phyloP scores from a whole-genome alignment of 2,797 vertebrate species.

The Phrynocephalus forsythii region DNA sequence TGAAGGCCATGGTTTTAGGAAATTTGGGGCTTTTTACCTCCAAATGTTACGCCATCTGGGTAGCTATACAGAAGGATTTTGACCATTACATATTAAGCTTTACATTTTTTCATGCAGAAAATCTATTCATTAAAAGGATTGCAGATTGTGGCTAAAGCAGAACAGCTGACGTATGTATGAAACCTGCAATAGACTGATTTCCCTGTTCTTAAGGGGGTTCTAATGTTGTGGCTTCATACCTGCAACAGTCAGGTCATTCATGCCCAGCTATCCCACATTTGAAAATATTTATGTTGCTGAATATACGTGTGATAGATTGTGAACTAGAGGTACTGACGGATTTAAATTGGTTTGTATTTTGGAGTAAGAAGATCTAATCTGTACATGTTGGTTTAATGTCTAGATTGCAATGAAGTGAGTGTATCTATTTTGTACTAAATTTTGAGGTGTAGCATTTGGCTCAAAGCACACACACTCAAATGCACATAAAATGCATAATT shows the following conservation, averaged over 20 bases:
- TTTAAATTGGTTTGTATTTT: neutral
- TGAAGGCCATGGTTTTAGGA: neutral
- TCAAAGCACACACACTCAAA: neutral
- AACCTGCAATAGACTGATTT: neutral
- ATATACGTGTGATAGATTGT: neutral
- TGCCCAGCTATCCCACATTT: neutral
- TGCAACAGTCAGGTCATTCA: neutral
- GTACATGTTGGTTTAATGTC: neutral
- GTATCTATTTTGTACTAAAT: neutral
- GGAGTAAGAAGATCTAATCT: neutral
- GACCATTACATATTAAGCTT: too few relatives aligned
- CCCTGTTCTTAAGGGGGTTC: neutral
- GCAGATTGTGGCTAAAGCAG: too few relatives aligned
- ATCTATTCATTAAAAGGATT: too few relatives aligned
- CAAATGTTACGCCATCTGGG: too few relatives aligned
- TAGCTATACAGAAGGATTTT: too few relatives aligned
- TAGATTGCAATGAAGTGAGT: neutral
- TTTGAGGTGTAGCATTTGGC: neutral
- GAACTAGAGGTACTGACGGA: neutral
- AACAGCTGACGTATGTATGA: too few relatives aligned
- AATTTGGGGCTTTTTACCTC: neutral
- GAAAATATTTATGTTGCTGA: neutral
- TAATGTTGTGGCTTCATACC: neutral
- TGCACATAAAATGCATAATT: neutral
- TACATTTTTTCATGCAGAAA: too few relatives aligned